phyloP scores from a whole-genome alignment of 2,888 invertebrate species.

The Exocentrus adspersus region DNA sequence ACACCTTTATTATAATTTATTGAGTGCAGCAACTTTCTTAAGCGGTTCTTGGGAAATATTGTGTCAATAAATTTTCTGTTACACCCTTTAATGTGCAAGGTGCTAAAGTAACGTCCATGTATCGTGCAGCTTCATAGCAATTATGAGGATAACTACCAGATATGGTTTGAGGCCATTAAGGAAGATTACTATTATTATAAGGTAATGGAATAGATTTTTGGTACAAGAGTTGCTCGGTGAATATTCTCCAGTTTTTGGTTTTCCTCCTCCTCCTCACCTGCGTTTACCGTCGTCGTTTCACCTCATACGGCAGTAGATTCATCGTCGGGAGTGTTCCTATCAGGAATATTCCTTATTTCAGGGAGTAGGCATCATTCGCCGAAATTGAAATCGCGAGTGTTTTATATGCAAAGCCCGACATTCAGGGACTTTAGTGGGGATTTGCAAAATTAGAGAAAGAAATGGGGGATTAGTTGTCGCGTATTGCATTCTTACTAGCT shows the following conservation, averaged over 20 bases:
- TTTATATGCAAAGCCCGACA: slow-evolving; percentile 62
- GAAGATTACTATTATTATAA: no score
- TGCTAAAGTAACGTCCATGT: no score
- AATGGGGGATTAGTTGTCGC: slow-evolving; percentile 61
- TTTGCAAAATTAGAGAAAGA: slow-evolving; percentile 62
- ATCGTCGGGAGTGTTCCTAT: slow-evolving; percentile 9
- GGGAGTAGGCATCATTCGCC: slow-evolving; percentile 43
- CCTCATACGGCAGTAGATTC: slow-evolving; percentile 1
- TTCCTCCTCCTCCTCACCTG: background rate
- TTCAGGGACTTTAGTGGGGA: slow-evolving; percentile 57
- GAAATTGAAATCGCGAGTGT: slow-evolving; percentile 60
- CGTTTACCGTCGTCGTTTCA: background rate
- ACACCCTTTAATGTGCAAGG: background rate
- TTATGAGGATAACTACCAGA: no score
- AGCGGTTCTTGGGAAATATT: background rate
- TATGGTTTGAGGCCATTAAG: no score
- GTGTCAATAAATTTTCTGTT: background rate
- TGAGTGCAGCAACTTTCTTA: background rate
- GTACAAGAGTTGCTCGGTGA: no score
- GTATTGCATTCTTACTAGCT: slow-evolving; percentile 59
- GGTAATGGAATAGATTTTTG: no score
- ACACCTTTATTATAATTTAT: background rate
- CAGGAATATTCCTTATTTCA: slow-evolving; percentile 16
- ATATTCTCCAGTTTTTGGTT: no score
- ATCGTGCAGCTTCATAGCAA: no score